A percentile compares a stretch with the other conserved stretches of the same genome.
Conservation (phyloP, 92 coral and sea anemone species). For the Chrysogorgia sp. region DNA sequence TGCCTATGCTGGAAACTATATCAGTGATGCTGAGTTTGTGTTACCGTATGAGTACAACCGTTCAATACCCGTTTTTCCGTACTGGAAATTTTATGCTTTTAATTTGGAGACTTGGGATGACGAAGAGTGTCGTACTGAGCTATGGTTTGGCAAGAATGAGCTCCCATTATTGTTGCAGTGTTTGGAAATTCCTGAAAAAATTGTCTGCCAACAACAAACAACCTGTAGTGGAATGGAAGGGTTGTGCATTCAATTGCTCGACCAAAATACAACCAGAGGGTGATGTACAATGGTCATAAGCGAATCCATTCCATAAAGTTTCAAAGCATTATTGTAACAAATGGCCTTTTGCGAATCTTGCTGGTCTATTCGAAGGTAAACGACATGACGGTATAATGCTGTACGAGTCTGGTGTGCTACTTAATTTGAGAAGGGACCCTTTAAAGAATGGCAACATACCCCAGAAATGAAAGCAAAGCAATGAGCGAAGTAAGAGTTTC, state of each 20-base stretch:
- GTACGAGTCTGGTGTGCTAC: neutral
- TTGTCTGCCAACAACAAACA: constrained; percentile 31
- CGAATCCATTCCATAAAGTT: no score
- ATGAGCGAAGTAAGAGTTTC: no score
- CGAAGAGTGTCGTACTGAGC: constrained; percentile 48
- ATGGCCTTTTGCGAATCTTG: constrained; percentile 53
- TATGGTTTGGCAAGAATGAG: constrained; percentile 55
- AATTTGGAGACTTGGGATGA: constrained; percentile 54
- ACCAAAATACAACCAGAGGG: no score
- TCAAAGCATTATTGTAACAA: no score
- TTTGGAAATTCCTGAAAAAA: constrained; percentile 28
- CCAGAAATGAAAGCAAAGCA: no score
- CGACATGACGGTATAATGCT: no score
- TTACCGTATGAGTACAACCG: constrained; percentile 50
- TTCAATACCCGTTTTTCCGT: constrained; percentile 33
- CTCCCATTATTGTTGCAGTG: constrained; percentile 18
- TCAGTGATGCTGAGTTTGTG: constrained; percentile 58
- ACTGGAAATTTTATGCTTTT: constrained; percentile 50
- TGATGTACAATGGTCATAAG: no score
- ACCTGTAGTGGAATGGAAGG: constrained; percentile 27
- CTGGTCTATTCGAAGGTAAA: no score
- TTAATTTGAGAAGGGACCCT: neutral
- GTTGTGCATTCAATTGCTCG: no score
- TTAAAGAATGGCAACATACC: no score
- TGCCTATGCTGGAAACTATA: constrained; percentile 46